A percentile compares a stretch with the other conserved stretches of the same genome.
phyloP scores from a whole-genome alignment of 2,113 vertebrate species.

The Sinocyclocheilus anshuiensis region DNA sequence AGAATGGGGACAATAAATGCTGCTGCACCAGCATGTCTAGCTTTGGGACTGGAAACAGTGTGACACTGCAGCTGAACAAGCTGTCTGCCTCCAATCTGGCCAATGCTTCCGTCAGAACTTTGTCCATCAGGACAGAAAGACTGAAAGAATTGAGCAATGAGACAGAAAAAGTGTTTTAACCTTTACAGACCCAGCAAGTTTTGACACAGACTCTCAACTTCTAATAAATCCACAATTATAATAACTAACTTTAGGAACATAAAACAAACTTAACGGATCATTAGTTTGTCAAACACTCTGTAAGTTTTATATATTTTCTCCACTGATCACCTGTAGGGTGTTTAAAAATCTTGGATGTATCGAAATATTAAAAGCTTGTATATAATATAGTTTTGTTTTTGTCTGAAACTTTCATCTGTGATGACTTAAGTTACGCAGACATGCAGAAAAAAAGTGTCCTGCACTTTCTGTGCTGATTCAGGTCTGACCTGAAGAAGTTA shows the following conservation, averaged over 20 bases:
- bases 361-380: background rate
- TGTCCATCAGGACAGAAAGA: slow-evolving; percentile 57
- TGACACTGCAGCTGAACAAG: slow-evolving; percentile 71
- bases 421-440: slow-evolving; percentile 12
- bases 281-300: too few relatives aligned
- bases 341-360: background rate
- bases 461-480: slow-evolving; percentile 21
- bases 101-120: slow-evolving; percentile 68
- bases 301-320: too few relatives aligned
- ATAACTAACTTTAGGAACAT: background rate
- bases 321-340: background rate
- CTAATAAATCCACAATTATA: background rate
- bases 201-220: background rate
- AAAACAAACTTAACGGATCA: too few relatives aligned
- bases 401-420: background rate
- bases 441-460: slow-evolving; percentile 7
- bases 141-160: background rate
- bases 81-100: slow-evolving; percentile 69
- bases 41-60: slow-evolving; percentile 40
- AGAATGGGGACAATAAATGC: slow-evolving; percentile 63
- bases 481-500: slow-evolving; percentile 14
- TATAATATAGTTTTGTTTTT: background rate
- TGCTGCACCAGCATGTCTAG: slow-evolving; percentile 67
- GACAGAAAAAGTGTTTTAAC: background rate
- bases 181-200: background rate